These are phyloP conservation scores for Ormia ochracea DNA, from an alignment of 2,888 invertebrate genomes.

Conservation along the genomic window DNA sequence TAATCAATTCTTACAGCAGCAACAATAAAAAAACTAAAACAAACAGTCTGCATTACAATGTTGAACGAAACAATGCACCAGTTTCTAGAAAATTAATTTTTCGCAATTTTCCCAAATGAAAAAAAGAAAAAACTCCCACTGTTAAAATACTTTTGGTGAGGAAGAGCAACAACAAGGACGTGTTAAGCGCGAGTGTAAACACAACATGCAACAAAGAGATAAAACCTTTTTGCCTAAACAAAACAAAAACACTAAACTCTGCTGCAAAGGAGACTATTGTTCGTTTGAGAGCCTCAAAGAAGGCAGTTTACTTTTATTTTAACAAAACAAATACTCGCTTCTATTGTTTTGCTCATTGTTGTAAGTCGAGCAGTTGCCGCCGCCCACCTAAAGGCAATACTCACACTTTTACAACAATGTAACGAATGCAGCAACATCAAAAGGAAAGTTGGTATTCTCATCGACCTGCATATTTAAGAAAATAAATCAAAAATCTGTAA, in stretches of 20 bases:
- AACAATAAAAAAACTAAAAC: neutral
- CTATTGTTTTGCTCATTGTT: conserved; percentile 49
- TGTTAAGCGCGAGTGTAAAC: conserved; percentile 42
- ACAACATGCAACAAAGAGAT: conserved; percentile 17
- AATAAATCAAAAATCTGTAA: conserved; percentile 43
- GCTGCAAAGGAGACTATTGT: conserved; percentile 26
- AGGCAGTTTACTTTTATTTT: conserved; percentile 42
- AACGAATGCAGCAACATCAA: neutral
- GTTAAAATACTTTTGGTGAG: conserved; percentile 1
- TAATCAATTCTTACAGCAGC: conserved; percentile 26
- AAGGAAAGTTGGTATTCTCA: neutral
- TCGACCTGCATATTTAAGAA: conserved; percentile 23
- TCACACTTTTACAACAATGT: conserved; percentile 40
- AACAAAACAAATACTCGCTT: conserved; percentile 38
- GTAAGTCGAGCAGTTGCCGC: conserved; percentile 42
- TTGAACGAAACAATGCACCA: conserved; percentile 22
- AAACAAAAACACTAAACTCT: neutral
- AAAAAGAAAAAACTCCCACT: conserved; percentile 38
- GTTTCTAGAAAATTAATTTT: conserved; percentile 21
- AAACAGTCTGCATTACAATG: neutral
- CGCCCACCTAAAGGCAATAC: conserved; percentile 50
- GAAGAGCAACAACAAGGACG: neutral
- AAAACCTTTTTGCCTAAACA: conserved; percentile 5
- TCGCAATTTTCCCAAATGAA: conserved; percentile 25
- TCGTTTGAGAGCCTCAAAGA: neutral